A percentile compares a stretch with the other conserved stretches of the same genome.
Conservation (phyloP, 2,888 invertebrate genomes). For the Hemistola chrysoprasaria region DNA sequence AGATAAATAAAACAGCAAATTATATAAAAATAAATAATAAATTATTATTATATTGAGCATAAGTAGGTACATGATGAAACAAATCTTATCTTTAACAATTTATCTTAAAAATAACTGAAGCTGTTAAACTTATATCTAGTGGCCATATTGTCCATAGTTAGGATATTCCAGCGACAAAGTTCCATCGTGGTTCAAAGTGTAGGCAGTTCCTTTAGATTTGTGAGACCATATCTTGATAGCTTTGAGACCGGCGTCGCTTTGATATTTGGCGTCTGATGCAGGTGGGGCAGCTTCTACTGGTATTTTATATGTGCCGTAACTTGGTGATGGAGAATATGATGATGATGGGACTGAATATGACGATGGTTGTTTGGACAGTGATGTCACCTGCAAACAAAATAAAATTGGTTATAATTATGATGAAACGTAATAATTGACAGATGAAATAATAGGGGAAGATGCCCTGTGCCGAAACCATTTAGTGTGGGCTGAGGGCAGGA, state of each 20-base stretch:
- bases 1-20: not conserved
- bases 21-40: slow-evolving; percentile 12
- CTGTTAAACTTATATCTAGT: too few species aligned
- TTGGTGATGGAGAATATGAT: slow-evolving; percentile 29
- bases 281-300: slow-evolving; percentile 58
- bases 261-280: slow-evolving; percentile 48
- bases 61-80: not conserved
- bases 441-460: too few species aligned
- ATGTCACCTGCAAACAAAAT: slow-evolving; percentile 54
- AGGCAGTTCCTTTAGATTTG: slow-evolving; percentile 66
- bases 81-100: not conserved
- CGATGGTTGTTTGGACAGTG: slow-evolving; percentile 18
- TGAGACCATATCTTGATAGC: slow-evolving; percentile 72
- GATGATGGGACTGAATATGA: slow-evolving; percentile 7
- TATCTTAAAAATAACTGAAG: too few species aligned
- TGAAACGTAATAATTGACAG: too few species aligned
- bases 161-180: slow-evolving; percentile 60
- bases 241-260: slow-evolving; percentile 71
- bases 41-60: slow-evolving; percentile 8
- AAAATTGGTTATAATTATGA: not conserved
- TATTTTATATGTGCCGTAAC: slow-evolving; percentile 31
- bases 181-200: slow-evolving; percentile 69
- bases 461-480: too few species aligned
- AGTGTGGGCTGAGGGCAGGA: too few species aligned
- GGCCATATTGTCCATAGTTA: slow-evolving; percentile 26